Evolutionary conservation across 2,888 invertebrate species (phyloP).

Genomic region (Desoria tigrina): DNA sequence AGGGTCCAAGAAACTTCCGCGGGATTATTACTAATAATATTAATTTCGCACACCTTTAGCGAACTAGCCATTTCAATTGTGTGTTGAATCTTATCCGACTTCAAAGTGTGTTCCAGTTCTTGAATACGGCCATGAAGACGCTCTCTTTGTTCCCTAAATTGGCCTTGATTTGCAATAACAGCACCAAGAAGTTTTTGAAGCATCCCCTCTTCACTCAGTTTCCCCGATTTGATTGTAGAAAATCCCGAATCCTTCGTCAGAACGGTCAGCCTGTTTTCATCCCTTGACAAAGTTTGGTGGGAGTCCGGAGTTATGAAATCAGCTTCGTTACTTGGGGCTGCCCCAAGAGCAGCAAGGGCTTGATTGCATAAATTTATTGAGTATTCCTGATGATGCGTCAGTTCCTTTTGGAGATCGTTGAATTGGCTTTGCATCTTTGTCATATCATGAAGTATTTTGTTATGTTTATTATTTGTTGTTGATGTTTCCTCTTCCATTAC

Average conservation of each 20-base stretch:
- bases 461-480: neutral
- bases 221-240: neutral
- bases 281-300: too few species aligned
- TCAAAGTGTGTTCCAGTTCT: neutral
- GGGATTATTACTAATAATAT: too few species aligned
- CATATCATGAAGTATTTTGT: neutral
- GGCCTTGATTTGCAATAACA: neutral
- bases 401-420: neutral
- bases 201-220: neutral
- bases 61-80: neutral
- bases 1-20: too few species aligned
- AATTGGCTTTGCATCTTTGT: neutral
- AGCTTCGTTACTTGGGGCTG: neutral
- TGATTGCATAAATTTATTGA: slow-evolving; percentile 1
- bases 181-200: neutral
- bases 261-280: neutral
- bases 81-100: neutral
- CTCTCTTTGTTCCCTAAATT: neutral
- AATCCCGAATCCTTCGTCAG: too few species aligned
- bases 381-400: neutral
- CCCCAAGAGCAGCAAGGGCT: neutral
- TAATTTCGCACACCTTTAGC: neutral
- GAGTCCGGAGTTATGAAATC: neutral
- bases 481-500: neutral
- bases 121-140: neutral